Conservation (phyloP, 2,113 vertebrate genomes). For the Rhinopithecus roxellana region DNA sequence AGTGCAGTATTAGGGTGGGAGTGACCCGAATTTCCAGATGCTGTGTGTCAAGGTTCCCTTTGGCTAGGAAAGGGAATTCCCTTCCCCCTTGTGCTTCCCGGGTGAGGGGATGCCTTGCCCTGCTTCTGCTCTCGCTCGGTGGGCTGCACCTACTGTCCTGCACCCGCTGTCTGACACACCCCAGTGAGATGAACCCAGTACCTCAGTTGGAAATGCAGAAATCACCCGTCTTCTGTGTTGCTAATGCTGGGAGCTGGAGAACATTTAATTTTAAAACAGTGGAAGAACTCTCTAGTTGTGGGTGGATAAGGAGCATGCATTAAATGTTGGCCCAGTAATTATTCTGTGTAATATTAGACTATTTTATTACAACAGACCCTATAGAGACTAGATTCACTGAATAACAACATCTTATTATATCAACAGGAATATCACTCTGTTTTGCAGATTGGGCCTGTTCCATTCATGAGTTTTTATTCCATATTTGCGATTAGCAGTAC, state of each 20-base stretch:
- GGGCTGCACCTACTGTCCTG: no score
- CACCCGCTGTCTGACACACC: no score
- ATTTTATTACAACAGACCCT: slow-evolving; percentile 54
- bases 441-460: not conserved
- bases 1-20: no score
- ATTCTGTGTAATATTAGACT: slow-evolving; percentile 42
- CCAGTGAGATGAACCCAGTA: no score
- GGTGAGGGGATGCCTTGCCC: no score
- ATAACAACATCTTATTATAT: slow-evolving; percentile 64
- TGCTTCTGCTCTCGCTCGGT: no score
- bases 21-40: no score
- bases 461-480: not conserved
- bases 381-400: not conserved
- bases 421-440: slow-evolving; percentile 26
- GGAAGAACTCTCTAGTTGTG: not conserved
- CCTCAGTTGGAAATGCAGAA: no score
- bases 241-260: not conserved
- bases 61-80: no score
- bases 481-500: not conserved
- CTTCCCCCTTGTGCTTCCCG: no score
- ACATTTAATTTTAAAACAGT: slow-evolving; percentile 59
- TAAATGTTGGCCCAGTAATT: slow-evolving; percentile 51
- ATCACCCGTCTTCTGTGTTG: no score
- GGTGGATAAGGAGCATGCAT: slow-evolving; percentile 12
- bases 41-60: no score